Percentiles rank a stretch among this genome's conserved stretches.
Evolutionary conservation across 2,888 invertebrate species (phyloP).

Genomic region (Bursaphelenchus okinawaensis): DNA sequence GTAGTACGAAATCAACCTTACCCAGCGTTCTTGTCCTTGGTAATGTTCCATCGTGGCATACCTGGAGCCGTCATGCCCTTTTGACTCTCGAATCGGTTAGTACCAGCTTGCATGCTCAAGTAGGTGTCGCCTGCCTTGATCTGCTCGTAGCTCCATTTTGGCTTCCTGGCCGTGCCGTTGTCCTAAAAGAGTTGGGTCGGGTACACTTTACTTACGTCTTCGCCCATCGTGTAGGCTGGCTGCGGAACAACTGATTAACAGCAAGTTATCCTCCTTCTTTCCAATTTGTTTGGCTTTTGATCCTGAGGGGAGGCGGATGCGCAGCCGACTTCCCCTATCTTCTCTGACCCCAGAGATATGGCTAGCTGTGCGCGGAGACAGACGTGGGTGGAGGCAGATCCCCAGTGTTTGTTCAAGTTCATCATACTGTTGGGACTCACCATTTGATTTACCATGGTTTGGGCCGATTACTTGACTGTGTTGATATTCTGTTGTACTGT

Average conservation of each 20-base stretch:
- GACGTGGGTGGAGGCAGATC: not conserved
- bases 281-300: not conserved
- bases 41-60: conserved; percentile 54
- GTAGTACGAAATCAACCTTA: conserved; percentile 11
- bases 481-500: too few relatives aligned
- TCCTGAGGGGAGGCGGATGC: not conserved
- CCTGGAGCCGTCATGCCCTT: conserved; percentile 53
- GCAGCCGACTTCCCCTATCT: not conserved
- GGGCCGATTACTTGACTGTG: too few relatives aligned
- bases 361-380: not conserved
- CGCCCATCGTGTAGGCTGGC: not conserved
- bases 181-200: too few relatives aligned
- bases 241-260: not conserved
- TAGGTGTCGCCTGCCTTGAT: conserved; percentile 54
- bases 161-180: conserved; percentile 21
- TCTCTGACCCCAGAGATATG: not conserved
- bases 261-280: not conserved
- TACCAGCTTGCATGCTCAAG: conserved; percentile 53
- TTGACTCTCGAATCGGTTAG: conserved; percentile 56
- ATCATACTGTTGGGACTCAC: not conserved
- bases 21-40: conserved; percentile 55
- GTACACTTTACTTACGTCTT: not conserved
- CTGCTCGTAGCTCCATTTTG: conserved; percentile 54
- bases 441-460: too few relatives aligned
- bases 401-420: not conserved